These are phyloP conservation scores for Pangasius sanitwongsei DNA, from an alignment of 2,797 vertebrate genomes.

Conservation along the genomic window DNA sequence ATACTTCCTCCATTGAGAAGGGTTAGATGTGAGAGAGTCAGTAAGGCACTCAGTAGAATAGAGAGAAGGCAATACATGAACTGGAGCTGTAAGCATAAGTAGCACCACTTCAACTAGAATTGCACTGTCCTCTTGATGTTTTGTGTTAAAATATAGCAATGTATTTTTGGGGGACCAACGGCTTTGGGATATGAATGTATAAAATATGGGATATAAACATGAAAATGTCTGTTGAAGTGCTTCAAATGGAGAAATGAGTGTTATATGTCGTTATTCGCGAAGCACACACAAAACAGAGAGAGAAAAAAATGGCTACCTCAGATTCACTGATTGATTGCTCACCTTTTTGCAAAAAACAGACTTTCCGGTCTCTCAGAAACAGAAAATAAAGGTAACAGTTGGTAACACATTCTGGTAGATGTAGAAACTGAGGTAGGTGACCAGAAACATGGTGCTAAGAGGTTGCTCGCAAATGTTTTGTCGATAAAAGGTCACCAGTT, in stretches of 20 bases:
- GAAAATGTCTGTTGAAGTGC: slow-evolving; percentile 77
- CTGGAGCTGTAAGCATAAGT: slow-evolving; percentile 75
- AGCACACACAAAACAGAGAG: background rate
- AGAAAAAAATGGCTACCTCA: background rate
- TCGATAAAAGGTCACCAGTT: background rate
- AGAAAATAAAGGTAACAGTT: background rate
- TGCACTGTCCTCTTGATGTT: slow-evolving; percentile 76
- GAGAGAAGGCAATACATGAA: slow-evolving; percentile 64
- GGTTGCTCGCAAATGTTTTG: background rate
- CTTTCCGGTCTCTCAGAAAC: background rate
- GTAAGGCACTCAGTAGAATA: slow-evolving; percentile 52
- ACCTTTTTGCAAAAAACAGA: background rate
- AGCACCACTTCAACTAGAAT: slow-evolving; percentile 81
- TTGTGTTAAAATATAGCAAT: slow-evolving; percentile 77
- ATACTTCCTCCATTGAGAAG: slow-evolving; percentile 50
- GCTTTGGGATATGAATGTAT: slow-evolving; percentile 76
- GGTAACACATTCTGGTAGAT: background rate
- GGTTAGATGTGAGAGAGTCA: slow-evolving; percentile 46
- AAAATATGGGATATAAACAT: slow-evolving; percentile 70
- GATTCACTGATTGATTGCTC: background rate
- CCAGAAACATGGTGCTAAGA: background rate
- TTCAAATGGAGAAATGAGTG: slow-evolving; percentile 74
- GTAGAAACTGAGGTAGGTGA: background rate
- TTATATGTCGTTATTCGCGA: slow-evolving; percentile 53
- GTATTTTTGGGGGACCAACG: slow-evolving; percentile 78